Evolutionary conservation across 1,140 invertebrate genomes (phyloP), one percentile per base, ranked within the genome.

Genomic region (Neotoxoptera formosana): DNA sequence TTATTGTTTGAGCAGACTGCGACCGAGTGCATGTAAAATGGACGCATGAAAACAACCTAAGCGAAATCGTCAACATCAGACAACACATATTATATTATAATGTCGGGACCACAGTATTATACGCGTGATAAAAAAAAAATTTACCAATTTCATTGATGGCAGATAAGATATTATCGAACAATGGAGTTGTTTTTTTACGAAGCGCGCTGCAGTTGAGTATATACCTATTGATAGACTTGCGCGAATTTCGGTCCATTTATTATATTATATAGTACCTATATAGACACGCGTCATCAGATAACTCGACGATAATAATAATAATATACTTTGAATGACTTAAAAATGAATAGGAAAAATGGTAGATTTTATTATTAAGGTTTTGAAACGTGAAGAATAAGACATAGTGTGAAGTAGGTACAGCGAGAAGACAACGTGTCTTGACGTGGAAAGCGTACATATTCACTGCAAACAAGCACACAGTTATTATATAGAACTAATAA

Each of bases 121-220:
- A 76, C 17, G 21, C 25, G 41, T 41, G 41, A 41, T 41, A 41
- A 41, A 41, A 56, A 89, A 56, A 90, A 90, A 90, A 47, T 2
- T 60, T 60, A 30, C 36, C 34, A 67, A 67, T 90, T 90, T 90
- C 41, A 60, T 90, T 45, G 56, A 90, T 67, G 25, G 89, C 14
- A 45, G 67, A 67, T 41, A 90, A 45, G 30, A 67, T 67, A 60
- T 14, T 67, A 60, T 14, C 3, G 53, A 90, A 90, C 89, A 90
- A 90, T 60, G 53, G 36, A 90, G 45, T 48, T 14, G 41, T 90
- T 45, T 67, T 23, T 90, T 67, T n/a, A 20, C 9, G 7, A 45
- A 67, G 11, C 30, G 36, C 41, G 41, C 11, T 4, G 51, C 36
- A 20, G 1, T 30, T 76, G n/a, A n/a, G 21, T 53, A 6, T 20